Evolutionary conservation across 2,888 invertebrate genomes (phyloP), one percentile per base, ranked within the genome.

Genomic region (Baccha elongata): DNA sequence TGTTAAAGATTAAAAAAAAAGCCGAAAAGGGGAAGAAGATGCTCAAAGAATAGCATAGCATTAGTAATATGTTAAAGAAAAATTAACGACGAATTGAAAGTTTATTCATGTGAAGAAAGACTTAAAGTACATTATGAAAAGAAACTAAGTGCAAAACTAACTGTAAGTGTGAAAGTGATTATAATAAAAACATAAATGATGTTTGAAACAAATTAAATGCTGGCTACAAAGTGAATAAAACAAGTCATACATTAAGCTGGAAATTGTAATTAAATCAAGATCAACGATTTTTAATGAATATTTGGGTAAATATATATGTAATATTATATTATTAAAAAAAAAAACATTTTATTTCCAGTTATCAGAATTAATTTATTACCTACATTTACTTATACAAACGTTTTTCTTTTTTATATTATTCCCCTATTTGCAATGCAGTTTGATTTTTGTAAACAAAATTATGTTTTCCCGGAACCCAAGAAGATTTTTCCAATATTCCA

Each of bases 251-350:
- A 55, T 55, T 55, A 17, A 42, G 48, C 11, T 8, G 11, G 11
- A 37, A 42, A 21, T 78, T 55, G 53, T 35, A 55, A 40, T 40
- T 46, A 42, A 68, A 73, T 52, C n/a, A 86, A 87, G 44, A 84
- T 73, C 84, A 86, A 83, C 86, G 85, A 67, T 85, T 85, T 87
- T 90, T 90, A 89, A 91, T 90, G 91, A 90, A 89, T 90, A 89
- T 89, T 90, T 90, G 90, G 90, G 91, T 90, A 90, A 89, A 87
- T 86, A 86, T 85, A 7, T n/a, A n/a, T 64, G n/a, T 26, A 1
- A 60, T 11, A 44, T 40, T 23, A 8, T 3, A 23, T 48, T 26
- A n/a, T n/a, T n/a, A n/a, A n/a, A n/a, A n/a, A n/a, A n/a, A n/a
- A n/a, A n/a, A n/a, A n/a, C n/a, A n/a, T n/a, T n/a, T n/a, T n/a